Base-by-base conservation (phyloP, 2,797 vertebrate genomes). In the Apogon talboti region DNA sequence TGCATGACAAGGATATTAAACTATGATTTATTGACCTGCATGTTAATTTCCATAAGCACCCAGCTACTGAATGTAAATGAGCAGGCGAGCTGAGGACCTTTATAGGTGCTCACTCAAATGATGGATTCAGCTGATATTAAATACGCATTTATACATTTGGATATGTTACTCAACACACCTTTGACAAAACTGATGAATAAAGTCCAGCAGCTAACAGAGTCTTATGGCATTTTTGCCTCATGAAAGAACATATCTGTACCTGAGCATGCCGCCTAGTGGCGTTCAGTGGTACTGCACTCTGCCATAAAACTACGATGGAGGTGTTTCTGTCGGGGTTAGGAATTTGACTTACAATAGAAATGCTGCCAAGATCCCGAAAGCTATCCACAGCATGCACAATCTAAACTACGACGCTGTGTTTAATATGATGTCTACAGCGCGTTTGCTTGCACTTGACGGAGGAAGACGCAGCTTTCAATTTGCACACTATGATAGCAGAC, bases 241-340 rank as follows among this genome's bases (percentile, higher is more conserved):
- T 74, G 30, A 66, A 47, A 74, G n/a, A 49, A 53, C 40, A 33
- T 44, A 43, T 15, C 61, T 42, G 47, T 24, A 9, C 54, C 10
- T 60, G 49, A 69, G 61, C 28, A 41, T 73, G 75, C 38, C 82
- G 52, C 81, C 86, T 85, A 77, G 70, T 45, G 87, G 78, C 33
- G 40, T 2, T 44, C 13, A 24, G 9, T 30, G 50, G 63, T 8
- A n/a, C 45, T 7, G 52, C 79, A 79, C 11, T 6, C 21, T 19
- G 30, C n/a, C 19, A 11, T 1, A 21, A 12, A 12, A 44, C 13
- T 7, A 37, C 4, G 11, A 43, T 35, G 51, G 24, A 70, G 49
- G 40, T 6, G 19, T 15, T 52, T 55, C 43, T 43, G 30, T 12
- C 18, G 14, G 24, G 40, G 24, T 24, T 38, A 2, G 61, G 19